Evolutionary conservation across 2,113 vertebrate species (phyloP).

Genomic region (Sinocyclocheilus grahami): DNA sequence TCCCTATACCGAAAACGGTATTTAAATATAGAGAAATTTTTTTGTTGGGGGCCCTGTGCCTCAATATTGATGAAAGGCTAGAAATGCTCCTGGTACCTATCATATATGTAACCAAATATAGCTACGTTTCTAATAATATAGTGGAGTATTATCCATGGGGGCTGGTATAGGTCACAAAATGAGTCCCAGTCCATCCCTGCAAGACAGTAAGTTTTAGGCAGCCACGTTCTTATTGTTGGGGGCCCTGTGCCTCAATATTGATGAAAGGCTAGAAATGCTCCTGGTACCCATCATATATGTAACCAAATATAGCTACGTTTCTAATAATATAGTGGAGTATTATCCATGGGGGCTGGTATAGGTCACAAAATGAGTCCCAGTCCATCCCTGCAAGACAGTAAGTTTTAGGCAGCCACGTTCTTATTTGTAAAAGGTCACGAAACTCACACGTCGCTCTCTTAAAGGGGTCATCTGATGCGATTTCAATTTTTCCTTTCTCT

Average conservation of each 20-base stretch:
- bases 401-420: not conserved
- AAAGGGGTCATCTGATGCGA: too few species aligned
- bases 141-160: not conserved
- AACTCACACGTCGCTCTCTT: not conserved
- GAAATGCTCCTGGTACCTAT: not conserved
- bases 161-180: not conserved
- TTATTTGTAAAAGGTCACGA: not conserved
- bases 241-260: not conserved
- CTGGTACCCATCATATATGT: not conserved
- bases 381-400: not conserved
- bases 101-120: not conserved
- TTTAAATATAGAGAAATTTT: not conserved
- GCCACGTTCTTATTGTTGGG: not conserved
- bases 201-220: not conserved
- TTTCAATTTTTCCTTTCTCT: too few species aligned
- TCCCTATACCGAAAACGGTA: too few species aligned
- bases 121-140: not conserved
- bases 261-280: not conserved
- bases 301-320: not conserved
- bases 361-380: not conserved
- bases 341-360: not conserved
- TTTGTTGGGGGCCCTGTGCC: not conserved
- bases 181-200: not conserved
- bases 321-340: not conserved
- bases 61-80: not conserved